Evolutionary conservation across 1,140 invertebrate genomes (phyloP).

Genomic region (Drosophila subobscura): DNA sequence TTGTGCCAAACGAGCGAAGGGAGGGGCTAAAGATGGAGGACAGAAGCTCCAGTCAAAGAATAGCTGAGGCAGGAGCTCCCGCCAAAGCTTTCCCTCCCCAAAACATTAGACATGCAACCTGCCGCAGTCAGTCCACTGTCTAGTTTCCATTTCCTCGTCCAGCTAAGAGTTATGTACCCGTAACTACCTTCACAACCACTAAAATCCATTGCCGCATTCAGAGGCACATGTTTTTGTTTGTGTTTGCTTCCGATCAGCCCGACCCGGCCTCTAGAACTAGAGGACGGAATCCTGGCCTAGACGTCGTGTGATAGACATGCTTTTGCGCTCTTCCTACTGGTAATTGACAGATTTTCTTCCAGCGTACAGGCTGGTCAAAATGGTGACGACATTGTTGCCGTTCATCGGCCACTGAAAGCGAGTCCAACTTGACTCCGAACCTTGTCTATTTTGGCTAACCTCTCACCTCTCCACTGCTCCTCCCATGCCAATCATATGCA

Average conservation of each 20-base stretch:
- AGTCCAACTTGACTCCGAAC: conserved; percentile 17
- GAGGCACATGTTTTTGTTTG: conserved; percentile 39
- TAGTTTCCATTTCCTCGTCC: conserved; percentile 17
- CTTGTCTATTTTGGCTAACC: no score
- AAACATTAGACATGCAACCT: conserved; percentile 38
- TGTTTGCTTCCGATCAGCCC: conserved; percentile 6
- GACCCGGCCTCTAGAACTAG: conserved; percentile 7
- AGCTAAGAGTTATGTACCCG: not conserved
- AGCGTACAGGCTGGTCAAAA: conserved; percentile 67
- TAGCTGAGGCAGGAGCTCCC: no score
- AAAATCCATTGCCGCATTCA: not conserved
- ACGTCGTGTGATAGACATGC: conserved; percentile 63
- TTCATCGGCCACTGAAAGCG: conserved; percentile 24
- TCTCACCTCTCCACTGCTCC: not conserved
- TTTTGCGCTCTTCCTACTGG: conserved; percentile 72
- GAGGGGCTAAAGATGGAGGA: not conserved
- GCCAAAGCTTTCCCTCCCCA: not conserved
- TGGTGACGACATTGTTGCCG: conserved; percentile 60
- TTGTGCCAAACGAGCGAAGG: conserved; percentile 1
- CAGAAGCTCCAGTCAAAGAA: no score
- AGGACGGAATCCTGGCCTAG: conserved; percentile 19
- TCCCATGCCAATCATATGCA: conserved; percentile 41
- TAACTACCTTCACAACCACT: conserved; percentile 15
- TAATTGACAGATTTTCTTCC: conserved; percentile 77
- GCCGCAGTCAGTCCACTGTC: conserved; percentile 43